These are phyloP conservation scores for Naja naja DNA, from an alignment of 2,113 vertebrate species.

Conservation along the genomic window DNA sequence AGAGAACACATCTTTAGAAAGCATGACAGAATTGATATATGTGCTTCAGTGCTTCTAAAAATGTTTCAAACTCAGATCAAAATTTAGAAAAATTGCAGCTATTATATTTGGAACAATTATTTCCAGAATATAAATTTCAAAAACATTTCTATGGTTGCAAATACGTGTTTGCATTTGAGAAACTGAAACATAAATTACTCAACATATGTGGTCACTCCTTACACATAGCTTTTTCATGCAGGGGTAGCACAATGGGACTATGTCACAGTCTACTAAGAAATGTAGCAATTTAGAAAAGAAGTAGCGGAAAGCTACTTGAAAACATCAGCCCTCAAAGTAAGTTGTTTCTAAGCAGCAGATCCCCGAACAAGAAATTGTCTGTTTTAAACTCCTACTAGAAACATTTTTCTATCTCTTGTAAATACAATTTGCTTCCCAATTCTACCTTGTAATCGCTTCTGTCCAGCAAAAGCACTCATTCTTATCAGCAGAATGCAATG, in stretches of 20 bases:
- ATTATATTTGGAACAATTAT: constrained; percentile 57
- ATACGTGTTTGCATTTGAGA: constrained; percentile 56
- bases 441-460: constrained; percentile 69
- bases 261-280: constrained; percentile 48
- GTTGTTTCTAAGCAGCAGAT: constrained; percentile 63
- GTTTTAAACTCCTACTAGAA: constrained; percentile 68
- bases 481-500: constrained; percentile 71
- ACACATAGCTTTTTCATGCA: constrained; percentile 45
- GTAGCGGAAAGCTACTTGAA: constrained; percentile 54
- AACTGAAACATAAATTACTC: constrained; percentile 58
- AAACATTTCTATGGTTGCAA: constrained; percentile 52
- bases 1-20: not conserved
- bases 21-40: not conserved
- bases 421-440: constrained; percentile 74
- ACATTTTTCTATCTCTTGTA: constrained; percentile 70
- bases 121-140: constrained; percentile 41
- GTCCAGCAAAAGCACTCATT: constrained; percentile 50
- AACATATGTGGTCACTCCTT: constrained; percentile 52
- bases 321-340: constrained; percentile 66
- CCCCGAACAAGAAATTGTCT: constrained; percentile 62
- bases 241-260: constrained; percentile 44
- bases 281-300: constrained; percentile 51
- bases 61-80: constrained; percentile 29
- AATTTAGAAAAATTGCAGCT: constrained; percentile 28
- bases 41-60: constrained; percentile 10